A percentile compares a stretch with the other conserved stretches of the same genome.
phyloP scores from a whole-genome alignment of 1,140 invertebrate genomes.

The Vollenhovia emeryi region DNA sequence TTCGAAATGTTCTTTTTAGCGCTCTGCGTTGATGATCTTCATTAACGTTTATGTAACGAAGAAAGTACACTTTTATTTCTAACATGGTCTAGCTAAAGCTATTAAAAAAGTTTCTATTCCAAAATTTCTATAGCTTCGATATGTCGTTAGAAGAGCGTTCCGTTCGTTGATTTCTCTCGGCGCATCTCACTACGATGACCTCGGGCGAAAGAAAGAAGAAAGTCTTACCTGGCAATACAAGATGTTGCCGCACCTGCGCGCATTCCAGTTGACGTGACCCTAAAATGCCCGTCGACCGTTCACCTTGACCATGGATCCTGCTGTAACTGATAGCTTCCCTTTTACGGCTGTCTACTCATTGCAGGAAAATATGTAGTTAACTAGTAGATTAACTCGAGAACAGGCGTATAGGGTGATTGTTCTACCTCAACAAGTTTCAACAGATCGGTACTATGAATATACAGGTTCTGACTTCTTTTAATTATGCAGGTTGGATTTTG shows the following conservation, averaged over 20 bases:
- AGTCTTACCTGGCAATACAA: constrained; percentile 75
- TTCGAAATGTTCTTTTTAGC: not conserved
- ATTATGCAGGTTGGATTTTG: too few species aligned
- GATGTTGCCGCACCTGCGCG: constrained; percentile 83
- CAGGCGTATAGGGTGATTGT: too few species aligned
- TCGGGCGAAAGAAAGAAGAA: constrained; percentile 81
- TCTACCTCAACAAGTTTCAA: too few species aligned
- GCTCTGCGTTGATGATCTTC: not conserved
- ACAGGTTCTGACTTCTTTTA: too few species aligned
- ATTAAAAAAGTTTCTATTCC: not conserved
- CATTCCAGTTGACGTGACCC: constrained; percentile 82
- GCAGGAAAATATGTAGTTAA: not conserved
- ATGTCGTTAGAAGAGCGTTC: not conserved
- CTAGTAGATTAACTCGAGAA: not conserved
- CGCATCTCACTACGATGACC: constrained; percentile 69
- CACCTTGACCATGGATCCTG: constrained; percentile 79
- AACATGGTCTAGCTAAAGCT: not conserved
- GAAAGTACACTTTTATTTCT: constrained; percentile 38
- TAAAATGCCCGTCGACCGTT: constrained; percentile 76
- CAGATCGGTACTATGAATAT: too few species aligned
- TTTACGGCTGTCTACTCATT: constrained; percentile 32
- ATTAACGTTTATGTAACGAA: not conserved
- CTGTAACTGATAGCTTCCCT: constrained; percentile 50
- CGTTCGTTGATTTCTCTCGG: constrained; percentile 64
- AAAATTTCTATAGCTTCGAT: constrained; percentile 19